Base-by-base conservation (phyloP, 35 echinoderm and acorn worm species). In the Ptychodera flava region DNA sequence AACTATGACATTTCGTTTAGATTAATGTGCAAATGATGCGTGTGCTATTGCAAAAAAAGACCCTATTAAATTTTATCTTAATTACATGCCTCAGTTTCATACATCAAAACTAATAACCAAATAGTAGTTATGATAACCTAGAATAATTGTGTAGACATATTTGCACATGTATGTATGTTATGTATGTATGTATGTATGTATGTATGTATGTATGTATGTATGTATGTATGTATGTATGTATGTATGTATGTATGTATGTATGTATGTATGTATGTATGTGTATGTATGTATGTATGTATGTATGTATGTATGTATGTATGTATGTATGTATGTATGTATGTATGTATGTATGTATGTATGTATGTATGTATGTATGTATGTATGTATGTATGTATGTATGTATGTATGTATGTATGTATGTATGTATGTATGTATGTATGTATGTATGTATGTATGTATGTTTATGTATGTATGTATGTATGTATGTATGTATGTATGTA, bases 181-280 rank as follows among this genome's bases (percentile, higher is more conserved):
- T 64, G 45, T 64, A 64, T 64, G 45, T 64, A 64, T 64, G 45
- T 64, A 64, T 64, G 45, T 64, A 64, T 64, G 45, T 64, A 64
- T 64, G 45, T 64, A 64, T 64, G 45, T 64, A 64, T 64, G 45
- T 64, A 64, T 64, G 45, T 22, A 22, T 64, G 45, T 22, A 22
- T 64, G 45, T 64, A 64, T 64, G 45, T 22, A 64, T 12, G 45
- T 64, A 64, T 64, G 45, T 64, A 64, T 64, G 45, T 64, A 64
- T 64, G 45, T 64, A 64, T 64, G 45, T 64, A 64, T 64, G 45
- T 64, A 64, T 64, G 45, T 64, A 64, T 64, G 45, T 64, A 64
- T 64, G 45, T 64, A 64, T 64, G 45, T 64, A 64, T 64, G 45
- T 64, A 64, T 64, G 45, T 64, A 64, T 64, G 45, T 64, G 45